Evolutionary conservation across 1,140 invertebrate species (phyloP).

Genomic region (Ericerus pela): DNA sequence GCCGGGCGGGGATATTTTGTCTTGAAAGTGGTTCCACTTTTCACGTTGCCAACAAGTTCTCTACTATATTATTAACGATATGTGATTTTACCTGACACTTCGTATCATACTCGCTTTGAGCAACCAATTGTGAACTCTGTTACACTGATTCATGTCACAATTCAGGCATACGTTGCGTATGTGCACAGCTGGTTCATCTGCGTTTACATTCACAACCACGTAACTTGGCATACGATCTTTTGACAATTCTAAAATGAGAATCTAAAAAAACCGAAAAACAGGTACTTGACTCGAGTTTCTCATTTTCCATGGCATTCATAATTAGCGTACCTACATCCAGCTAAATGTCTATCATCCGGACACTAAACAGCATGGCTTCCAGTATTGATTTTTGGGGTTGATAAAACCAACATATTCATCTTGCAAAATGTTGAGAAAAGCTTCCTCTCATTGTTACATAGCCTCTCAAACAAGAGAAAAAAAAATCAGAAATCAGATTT

Average conservation of each 20-base stretch:
- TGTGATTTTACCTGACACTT: conserved; percentile 76
- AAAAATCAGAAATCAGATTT: too few species aligned
- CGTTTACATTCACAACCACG: conserved; percentile 84
- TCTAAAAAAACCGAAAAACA: conserved; percentile 35
- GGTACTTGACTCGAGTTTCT: neutral
- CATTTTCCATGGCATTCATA: too few species aligned
- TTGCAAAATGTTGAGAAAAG: too few species aligned
- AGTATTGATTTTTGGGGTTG: too few species aligned
- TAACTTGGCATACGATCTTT: conserved; percentile 89
- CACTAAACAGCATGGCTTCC: too few species aligned
- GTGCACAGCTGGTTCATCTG: conserved; percentile 77
- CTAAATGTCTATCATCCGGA: neutral
- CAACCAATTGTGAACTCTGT: conserved; percentile 82
- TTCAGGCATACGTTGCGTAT: conserved; percentile 73
- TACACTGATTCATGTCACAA: conserved; percentile 53
- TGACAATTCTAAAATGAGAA: conserved; percentile 79
- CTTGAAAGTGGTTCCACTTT: too few species aligned
- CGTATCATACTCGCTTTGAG: conserved; percentile 84
- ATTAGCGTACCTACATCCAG: neutral
- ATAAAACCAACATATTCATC: too few species aligned
- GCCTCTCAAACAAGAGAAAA: too few species aligned
- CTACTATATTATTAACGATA: too few species aligned
- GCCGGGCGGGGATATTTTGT: too few species aligned
- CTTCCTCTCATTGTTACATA: too few species aligned
- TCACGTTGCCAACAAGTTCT: too few species aligned